Percentiles rank a stretch among this genome's conserved stretches.
Conservation (phyloP, 1,140 invertebrate genomes). For the Phymorhynchus buccinoides region DNA sequence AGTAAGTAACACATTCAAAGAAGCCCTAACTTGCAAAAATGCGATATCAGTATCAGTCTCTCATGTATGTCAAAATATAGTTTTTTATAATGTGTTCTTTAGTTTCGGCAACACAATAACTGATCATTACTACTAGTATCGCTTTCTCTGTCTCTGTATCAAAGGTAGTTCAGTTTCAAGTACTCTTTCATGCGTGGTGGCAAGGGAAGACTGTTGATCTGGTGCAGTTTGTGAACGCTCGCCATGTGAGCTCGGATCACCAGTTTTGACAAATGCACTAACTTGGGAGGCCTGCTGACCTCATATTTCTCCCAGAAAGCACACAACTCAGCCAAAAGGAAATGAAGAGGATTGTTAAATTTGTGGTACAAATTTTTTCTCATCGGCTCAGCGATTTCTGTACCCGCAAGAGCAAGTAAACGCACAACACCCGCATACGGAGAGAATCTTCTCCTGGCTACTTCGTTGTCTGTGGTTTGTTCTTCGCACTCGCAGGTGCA, state of each 20-base stretch:
- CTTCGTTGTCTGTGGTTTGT: background rate
- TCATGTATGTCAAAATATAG: too few species aligned
- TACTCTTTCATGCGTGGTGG: slow-evolving; percentile 52
- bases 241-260: slow-evolving; percentile 47
- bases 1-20: background rate
- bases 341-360: slow-evolving; percentile 25
- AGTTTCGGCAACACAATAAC: background rate
- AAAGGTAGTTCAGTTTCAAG: slow-evolving; percentile 49
- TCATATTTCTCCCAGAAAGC: slow-evolving; percentile 49
- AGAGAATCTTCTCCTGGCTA: slow-evolving; percentile 32
- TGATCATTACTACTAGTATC: background rate
- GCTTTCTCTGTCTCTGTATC: background rate
- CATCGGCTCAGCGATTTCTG: slow-evolving; percentile 27
- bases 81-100: background rate
- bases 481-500: background rate
- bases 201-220: slow-evolving; percentile 49
- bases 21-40: too few species aligned
- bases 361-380: slow-evolving; percentile 30
- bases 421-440: slow-evolving; percentile 54
- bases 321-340: slow-evolving; percentile 51
- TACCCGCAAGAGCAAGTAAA: slow-evolving; percentile 48
- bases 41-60: too few species aligned
- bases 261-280: slow-evolving; percentile 54
- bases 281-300: slow-evolving; percentile 42
- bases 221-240: slow-evolving; percentile 45